These are phyloP conservation scores for Dipodomys ordii DNA, from an alignment of 2,113 vertebrate species.

Conservation along the genomic window DNA sequence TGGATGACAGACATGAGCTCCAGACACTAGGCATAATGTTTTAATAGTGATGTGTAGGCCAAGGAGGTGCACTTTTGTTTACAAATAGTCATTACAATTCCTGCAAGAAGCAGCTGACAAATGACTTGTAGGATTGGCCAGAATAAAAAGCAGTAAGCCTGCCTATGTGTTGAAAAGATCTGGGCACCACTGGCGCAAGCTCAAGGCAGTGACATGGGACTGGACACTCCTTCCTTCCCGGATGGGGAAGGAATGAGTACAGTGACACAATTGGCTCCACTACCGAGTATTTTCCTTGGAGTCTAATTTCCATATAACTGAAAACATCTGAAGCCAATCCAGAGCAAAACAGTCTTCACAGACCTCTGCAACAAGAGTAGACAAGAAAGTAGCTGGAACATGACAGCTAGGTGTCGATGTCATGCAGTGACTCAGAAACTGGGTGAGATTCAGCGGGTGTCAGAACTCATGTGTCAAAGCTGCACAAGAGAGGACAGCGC, in stretches of 20 bases:
- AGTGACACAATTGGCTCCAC: neutral
- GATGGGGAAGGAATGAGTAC: neutral
- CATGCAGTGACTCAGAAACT: neutral
- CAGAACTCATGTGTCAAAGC: neutral
- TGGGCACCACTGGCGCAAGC: neutral
- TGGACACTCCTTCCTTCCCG: neutral
- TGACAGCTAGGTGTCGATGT: neutral
- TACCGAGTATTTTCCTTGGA: neutral
- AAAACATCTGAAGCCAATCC: constrained; percentile 20
- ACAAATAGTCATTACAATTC: neutral
- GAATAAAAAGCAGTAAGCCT: neutral
- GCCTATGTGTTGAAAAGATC: neutral
- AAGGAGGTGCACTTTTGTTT: neutral
- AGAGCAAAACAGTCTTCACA: neutral
- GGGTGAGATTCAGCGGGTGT: neutral
- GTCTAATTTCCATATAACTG: neutral
- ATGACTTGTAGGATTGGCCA: neutral
- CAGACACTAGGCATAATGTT: neutral
- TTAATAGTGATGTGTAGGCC: neutral
- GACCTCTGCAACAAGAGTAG: neutral
- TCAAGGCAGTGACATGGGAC: neutral
- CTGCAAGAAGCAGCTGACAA: neutral
- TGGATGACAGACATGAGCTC: no score
- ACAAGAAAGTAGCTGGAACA: neutral
- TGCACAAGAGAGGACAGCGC: neutral